Evolutionary conservation across 1,140 invertebrate genomes (phyloP), one percentile per base, ranked within the genome.

Genomic region (Neodiprion lecontei): DNA sequence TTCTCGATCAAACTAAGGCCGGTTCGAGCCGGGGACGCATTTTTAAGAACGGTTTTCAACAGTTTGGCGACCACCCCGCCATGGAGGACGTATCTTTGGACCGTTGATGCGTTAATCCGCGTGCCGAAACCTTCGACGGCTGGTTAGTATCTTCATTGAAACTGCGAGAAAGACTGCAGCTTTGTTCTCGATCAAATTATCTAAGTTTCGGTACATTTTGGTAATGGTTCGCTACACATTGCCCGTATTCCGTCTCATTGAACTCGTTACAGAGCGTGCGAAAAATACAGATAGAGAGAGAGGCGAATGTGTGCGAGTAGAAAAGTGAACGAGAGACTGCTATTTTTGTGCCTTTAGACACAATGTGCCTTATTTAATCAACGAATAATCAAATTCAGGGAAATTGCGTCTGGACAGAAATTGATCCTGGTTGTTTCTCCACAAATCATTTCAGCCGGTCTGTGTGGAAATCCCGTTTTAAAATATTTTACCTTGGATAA

Each of bases 21-120:
- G 79, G 84, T 14, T 83, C 80, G 21, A 85, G 80, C 49, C 75
- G 83, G 3, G 80, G 76, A 0, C 77, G 84, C 10, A 86, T 85
- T 53, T 86, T 85, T 71, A 86, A 84, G 75, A 86, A 84, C 69
- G 84, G 84, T 12, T 85, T 85, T 47, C 84, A 86, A 70, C 84
- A 83, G 69, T 79, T 84, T 40, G 81, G 81, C 78, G 81, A 81
- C 70, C 69, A 79, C 68, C 21, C 79, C 21, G 78, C 75, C 47
- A 72, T 83, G 73, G 84, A 85, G 21, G 83, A 86, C 21, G 76
- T 84, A 23, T 81, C 83, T 9, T 74, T 86, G 28, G 81, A 86
- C 79, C 78, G 81, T 74, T 85, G 81, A 86, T 75, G 69, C 28
- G 28, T 40, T 40, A 1, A 40, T 40, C 28, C 28, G 5, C 28